These are phyloP conservation scores for Strigamia maritima DNA, from an alignment of 2,888 invertebrate species.

Conservation along the genomic window DNA sequence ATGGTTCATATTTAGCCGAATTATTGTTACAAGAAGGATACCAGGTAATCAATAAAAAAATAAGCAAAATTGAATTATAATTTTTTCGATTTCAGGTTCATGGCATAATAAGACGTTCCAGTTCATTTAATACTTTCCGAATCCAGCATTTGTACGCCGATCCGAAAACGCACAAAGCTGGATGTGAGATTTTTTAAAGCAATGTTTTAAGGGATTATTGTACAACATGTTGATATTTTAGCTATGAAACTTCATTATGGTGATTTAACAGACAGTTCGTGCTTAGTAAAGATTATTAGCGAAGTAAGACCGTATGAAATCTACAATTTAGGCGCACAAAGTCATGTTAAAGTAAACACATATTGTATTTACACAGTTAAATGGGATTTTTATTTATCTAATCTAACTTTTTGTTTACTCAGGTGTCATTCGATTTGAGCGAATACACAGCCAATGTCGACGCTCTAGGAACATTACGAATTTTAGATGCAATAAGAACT, in stretches of 20 bases:
- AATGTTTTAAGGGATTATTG: background rate
- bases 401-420: slow-evolving; percentile 37
- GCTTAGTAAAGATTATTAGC: slow-evolving; percentile 80
- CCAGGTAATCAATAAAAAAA: slow-evolving; percentile 52
- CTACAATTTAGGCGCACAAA: slow-evolving; percentile 97
- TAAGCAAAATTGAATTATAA: background rate
- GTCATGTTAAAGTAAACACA: slow-evolving; percentile 84
- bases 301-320: slow-evolving; percentile 82
- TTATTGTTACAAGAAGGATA: slow-evolving; percentile 88
- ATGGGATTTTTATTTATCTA: background rate
- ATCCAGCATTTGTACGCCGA: slow-evolving; percentile 95
- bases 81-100: slow-evolving; percentile 62
- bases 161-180: slow-evolving; percentile 73
- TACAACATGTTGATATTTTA: slow-evolving; percentile 40
- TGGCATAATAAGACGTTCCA: slow-evolving; percentile 89
- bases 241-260: slow-evolving; percentile 94
- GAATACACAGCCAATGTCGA: slow-evolving; percentile 99
- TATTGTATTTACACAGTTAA: background rate
- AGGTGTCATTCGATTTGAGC: slow-evolving; percentile 92
- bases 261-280: slow-evolving; percentile 96
- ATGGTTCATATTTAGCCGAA: slow-evolving; percentile 96
- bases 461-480: slow-evolving; percentile 84
- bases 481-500: slow-evolving; percentile 87
- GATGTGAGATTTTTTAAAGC: slow-evolving; percentile 31
- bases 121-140: slow-evolving; percentile 92